Base-by-base conservation (phyloP, 2,888 invertebrate genomes). In the Volucella bombylans region DNA sequence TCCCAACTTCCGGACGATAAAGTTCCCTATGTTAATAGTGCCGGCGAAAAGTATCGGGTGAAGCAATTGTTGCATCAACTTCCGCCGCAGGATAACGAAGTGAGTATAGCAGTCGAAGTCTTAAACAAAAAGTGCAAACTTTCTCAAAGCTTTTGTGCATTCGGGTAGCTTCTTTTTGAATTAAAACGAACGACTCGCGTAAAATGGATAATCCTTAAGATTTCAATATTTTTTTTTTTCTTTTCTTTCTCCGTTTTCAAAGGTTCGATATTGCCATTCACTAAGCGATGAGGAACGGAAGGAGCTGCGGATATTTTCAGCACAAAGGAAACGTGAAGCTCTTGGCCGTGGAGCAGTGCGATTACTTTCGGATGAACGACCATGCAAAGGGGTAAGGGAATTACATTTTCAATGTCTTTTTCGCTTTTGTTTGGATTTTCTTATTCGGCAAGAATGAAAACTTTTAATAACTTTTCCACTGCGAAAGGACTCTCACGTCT, bases 61-160 rank as follows among this genome's bases (percentile, higher is more conserved):
- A 95, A 97, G 89, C 99, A 99, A 92, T 94, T 99, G 88, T 94
- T 98, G 88, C 97, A 97, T 89, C 99, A 99, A 92, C 94, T 99
- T 88, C 99, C 99, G 49, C 98, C 98, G 4, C 99, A 99, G 93
- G 99, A 99, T 93, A 98, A 98, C 93, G 96, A 97, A 93, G 94
- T 94, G 89, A 90, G 91, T 90, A 88, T 86, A 59, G 61, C 68
- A 62, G 64, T 77, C 47, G 61, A 31, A 31, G 31, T 31, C 23
- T 23, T 31, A 31, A 6, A 31, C n/a, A 45, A 76, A 82, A 68
- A 76, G 55, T 62, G 61, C 64, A 85, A 85, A 72, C 54, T 62
- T 49, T 72, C 43, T 41, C 57, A 65, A 31, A 67, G 71, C 73
- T 41, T 61, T 65, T 78, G 67, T 79, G 74, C 64, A 79, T 80